These are phyloP conservation scores for Nesoenas mayeri DNA, from an alignment of 2,113 vertebrate genomes.

Conservation along the genomic window DNA sequence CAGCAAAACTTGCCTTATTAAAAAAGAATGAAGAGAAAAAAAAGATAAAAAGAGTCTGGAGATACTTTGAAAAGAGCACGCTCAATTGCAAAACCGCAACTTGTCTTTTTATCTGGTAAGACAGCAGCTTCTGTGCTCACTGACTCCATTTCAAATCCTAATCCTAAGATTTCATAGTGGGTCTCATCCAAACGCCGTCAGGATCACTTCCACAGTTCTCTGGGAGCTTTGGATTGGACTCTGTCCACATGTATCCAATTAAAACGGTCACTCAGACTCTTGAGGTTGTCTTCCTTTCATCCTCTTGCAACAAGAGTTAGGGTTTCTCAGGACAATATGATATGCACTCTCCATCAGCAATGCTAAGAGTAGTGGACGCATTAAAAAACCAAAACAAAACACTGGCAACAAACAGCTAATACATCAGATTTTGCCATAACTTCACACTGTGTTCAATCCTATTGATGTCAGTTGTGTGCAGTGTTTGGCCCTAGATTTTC, in stretches of 20 bases:
- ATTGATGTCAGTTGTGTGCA: conserved; percentile 47
- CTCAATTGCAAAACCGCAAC: not conserved
- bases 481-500: conserved; percentile 45
- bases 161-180: not conserved
- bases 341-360: not conserved
- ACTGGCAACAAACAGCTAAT: not conserved
- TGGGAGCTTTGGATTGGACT: not conserved
- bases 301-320: not conserved
- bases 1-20: conserved; percentile 8
- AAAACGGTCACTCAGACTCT: not conserved
- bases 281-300: conserved; percentile 13
- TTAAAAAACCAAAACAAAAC: not conserved
- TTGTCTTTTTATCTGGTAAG: not conserved
- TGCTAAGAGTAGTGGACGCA: not conserved
- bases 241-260: not conserved
- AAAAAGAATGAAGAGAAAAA: not conserved
- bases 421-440: conserved; percentile 48
- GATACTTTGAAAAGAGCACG: not conserved
- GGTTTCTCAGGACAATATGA: not conserved
- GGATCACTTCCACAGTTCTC: not conserved
- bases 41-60: not conserved
- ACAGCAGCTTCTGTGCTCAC: not conserved
- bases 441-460: conserved; percentile 55
- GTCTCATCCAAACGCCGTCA: not conserved
- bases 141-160: not conserved